Percentiles rank a stretch among this genome's conserved stretches.
Conservation (phyloP, 2,888 invertebrate species). For the Rapana venosa region DNA sequence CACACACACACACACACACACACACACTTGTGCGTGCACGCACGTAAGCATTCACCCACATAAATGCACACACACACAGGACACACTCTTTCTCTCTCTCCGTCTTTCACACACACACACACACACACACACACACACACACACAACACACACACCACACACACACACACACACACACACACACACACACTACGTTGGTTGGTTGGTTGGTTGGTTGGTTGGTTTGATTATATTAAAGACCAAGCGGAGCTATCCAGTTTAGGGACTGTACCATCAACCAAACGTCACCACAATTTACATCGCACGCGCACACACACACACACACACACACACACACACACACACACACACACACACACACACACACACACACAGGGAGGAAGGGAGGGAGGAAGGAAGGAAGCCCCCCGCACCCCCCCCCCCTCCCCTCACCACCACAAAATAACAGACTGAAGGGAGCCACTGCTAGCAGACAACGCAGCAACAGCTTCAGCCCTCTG, state of each 20-base stretch:
- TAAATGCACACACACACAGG: no score
- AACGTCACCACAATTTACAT: no score
- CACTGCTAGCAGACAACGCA: background rate
- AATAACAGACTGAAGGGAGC: background rate
- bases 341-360: constrained; percentile 25
- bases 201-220: no score
- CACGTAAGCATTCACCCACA: no score
- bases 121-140: background rate
- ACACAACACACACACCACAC: background rate
- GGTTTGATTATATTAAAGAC: no score
- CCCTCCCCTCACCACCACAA: background rate
- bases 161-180: no score
- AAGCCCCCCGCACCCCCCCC: background rate
- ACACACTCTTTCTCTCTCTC: no score
- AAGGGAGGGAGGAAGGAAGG: background rate
- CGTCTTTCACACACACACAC: no score
- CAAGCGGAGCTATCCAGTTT: no score
- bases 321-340: constrained; percentile 23
- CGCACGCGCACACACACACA: background rate
- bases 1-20: constrained; percentile 3
- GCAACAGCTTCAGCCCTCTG: background rate
- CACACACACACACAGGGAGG: background rate
- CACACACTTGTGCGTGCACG: background rate
- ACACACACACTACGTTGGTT: no score
- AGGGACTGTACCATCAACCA: no score